Percentiles rank a stretch among this genome's conserved stretches.
Evolutionary conservation across 2,888 invertebrate species (phyloP).

Genomic region (Gnatocerus cornutus): DNA sequence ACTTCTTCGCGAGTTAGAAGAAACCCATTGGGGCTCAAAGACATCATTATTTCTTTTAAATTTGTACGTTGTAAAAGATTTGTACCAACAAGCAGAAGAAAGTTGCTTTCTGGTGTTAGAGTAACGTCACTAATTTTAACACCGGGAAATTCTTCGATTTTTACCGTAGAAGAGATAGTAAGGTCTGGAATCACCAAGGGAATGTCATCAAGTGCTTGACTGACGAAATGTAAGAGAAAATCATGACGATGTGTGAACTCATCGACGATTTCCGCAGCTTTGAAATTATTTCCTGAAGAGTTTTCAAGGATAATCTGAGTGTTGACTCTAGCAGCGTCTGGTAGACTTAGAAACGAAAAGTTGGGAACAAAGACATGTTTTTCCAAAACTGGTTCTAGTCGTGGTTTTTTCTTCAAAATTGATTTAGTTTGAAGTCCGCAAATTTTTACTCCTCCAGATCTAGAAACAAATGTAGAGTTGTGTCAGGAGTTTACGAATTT

Average conservation of each 20-base stretch:
- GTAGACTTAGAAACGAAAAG: conserved; percentile 53
- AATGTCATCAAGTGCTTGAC: conserved; percentile 22
- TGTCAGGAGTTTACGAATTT: background rate
- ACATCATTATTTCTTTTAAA: background rate
- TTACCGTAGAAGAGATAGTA: conserved; percentile 17
- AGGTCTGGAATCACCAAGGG: conserved; percentile 24
- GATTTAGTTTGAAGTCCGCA: conserved; percentile 83
- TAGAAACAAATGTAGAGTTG: conserved; percentile 49
- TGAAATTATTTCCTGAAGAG: conserved; percentile 75
- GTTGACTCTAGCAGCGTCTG: conserved; percentile 73
- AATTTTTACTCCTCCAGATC: conserved; percentile 84
- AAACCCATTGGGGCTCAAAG: conserved; percentile 18
- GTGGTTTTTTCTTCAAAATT: conserved; percentile 79
- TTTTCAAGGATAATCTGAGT: conserved; percentile 84
- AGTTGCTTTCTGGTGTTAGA: conserved; percentile 9
- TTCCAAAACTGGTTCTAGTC: conserved; percentile 83
- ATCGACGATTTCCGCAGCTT: conserved; percentile 72
- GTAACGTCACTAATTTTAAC: conserved; percentile 63
- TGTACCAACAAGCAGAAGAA: background rate
- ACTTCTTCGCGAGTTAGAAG: conserved; percentile 18
- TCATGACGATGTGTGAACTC: conserved; percentile 15
- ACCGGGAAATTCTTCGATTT: conserved; percentile 3
- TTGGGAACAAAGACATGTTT: conserved; percentile 82
- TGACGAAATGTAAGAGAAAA: conserved; percentile 15
- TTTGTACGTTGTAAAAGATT: conserved; percentile 2